Percentiles rank a stretch among this genome's conserved stretches.
Conservation (phyloP, 1,140 invertebrate genomes). For the Hylaeus volcanicus region DNA sequence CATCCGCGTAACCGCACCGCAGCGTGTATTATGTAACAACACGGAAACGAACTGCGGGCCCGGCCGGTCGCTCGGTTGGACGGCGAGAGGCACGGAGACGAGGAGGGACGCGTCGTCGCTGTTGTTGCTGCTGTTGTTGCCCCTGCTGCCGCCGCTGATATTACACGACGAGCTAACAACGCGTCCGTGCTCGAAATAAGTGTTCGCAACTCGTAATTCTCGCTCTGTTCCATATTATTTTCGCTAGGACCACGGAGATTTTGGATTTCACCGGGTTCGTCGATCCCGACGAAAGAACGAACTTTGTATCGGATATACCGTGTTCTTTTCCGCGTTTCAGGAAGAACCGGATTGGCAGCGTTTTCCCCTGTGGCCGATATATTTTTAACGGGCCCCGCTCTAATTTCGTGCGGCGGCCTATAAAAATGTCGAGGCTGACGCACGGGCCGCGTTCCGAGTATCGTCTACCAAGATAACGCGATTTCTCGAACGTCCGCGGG, state of each 20-base stretch:
- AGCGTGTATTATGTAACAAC: conserved; percentile 81
- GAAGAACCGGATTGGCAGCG: neutral
- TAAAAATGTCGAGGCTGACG: conserved; percentile 71
- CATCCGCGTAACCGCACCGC: conserved; percentile 78
- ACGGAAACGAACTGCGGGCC: conserved; percentile 76
- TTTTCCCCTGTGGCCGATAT: neutral
- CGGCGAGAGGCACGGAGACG: conserved; percentile 35
- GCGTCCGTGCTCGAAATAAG: conserved; percentile 66
- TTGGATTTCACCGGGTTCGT: no score
- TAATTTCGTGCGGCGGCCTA: conserved; percentile 70
- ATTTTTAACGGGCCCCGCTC: conserved; percentile 57
- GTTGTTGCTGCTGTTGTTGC: conserved; percentile 51
- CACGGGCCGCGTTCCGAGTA: conserved; percentile 57
- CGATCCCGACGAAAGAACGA: no score
- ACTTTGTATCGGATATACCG: no score
- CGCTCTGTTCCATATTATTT: conserved; percentile 39
- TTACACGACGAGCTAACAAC: conserved; percentile 69
- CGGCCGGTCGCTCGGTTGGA: conserved; percentile 32
- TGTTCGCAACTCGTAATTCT: conserved; percentile 62
- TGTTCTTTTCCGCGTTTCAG: conserved; percentile 6
- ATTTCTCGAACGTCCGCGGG: conserved; percentile 29
- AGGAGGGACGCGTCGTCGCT: conserved; percentile 45
- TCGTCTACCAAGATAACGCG: conserved; percentile 52
- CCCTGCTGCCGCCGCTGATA: conserved; percentile 58
- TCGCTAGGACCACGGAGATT: neutral